Base-by-base conservation (phyloP, 2,888 invertebrate species). In the Adelognathus sp. region DNA sequence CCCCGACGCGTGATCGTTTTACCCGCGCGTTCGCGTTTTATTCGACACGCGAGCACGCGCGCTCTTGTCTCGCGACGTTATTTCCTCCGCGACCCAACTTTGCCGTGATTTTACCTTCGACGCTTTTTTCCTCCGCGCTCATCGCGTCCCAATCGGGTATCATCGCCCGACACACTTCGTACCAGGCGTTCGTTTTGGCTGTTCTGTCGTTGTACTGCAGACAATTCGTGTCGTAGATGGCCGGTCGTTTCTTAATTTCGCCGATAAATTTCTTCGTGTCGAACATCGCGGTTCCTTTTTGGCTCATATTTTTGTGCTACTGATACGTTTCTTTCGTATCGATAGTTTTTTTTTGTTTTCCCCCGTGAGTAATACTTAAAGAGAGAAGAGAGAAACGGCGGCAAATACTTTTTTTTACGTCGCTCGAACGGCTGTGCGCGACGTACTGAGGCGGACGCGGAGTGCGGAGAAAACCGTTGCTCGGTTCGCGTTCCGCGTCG, bases 201-300 rank as follows among this genome's bases (percentile, higher is more conserved):
- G 82, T 82, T 73, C 88, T 87, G 83, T 90, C 88, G 81, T 86
- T 87, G 86, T 89, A 90, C 83, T 87, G 86, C 61, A 85, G 84
- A 71, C 86, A 87, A 63, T 86, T 86, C 56, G 84, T 76, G 71
- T 90, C 89, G 84, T 91, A 90, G 71, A 90, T 90, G 29, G 88
- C 89, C 50, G 90, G 90, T 31, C 88, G 84, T 60, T 86, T 88
- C 79, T 88, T 86, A 18, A 91, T 85, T 71, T 90, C 90, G 31
- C 75, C 78, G 79, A 91, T 91, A 77, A 91, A 89, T 70, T 84
- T 86, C 39, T 87, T 88, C 50, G 89, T 89, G 73, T 91, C 89
- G 77, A 90, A 88, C 87, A 88, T 87, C n/a, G n/a, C n/a, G n/a
- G n/a, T n/a, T n/a, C n/a, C n/a, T 31, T n/a, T 29, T 21, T 21